Evolutionary conservation across 92 coral and sea anemone species (phyloP), one percentile per base, ranked within the genome.

Genomic region (Bergia puertoricense): DNA sequence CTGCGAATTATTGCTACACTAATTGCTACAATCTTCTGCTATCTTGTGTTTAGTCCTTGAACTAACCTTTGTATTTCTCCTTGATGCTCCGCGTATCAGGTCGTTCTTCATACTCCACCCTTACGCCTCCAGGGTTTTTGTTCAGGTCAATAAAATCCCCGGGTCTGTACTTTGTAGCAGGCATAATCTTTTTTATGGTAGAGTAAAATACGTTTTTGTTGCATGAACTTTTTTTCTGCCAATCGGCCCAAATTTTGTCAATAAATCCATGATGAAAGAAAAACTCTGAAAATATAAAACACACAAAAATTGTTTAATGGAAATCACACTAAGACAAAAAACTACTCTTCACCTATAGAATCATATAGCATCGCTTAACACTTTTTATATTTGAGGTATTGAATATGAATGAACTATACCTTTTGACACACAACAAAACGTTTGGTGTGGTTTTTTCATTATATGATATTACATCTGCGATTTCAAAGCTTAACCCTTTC

Each of bases 231-330:
- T 80, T 89, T 41, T 88, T 91, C 86, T 94, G 98, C 98, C 98
- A 94, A 74, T 94, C 98, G 11, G 83, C 91, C 98, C 98, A 94
- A 11, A 94, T 89, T 82, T 94, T 94, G 89, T 94, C 98, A 22
- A 94, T 66, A 59, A 94, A 82, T 18, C 90, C 92, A 79, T 94
- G 95, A 67, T 89, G 98, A 30, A 91, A 80, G 76, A 94, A 94
- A 40, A 92, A 94, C 59, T 92, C 95, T 80, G 42, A 77, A 77
- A 77, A 30, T 0, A 30, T 30, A 22, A 30, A 36, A 72, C 42
- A 36, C 11, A 30, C 43, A 4, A 36, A 30, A 72, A 72, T 30
- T 72, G 0, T 36, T 13, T 72, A 72, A 7, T 2, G 43, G 11
- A 51, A 51, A 3, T 7, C 57, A 51, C 57, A 6, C 7, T 8